These are phyloP conservation scores for Plectrocnemia conspersa DNA, from an alignment of 1,140 invertebrate species.

Conservation along the genomic window DNA sequence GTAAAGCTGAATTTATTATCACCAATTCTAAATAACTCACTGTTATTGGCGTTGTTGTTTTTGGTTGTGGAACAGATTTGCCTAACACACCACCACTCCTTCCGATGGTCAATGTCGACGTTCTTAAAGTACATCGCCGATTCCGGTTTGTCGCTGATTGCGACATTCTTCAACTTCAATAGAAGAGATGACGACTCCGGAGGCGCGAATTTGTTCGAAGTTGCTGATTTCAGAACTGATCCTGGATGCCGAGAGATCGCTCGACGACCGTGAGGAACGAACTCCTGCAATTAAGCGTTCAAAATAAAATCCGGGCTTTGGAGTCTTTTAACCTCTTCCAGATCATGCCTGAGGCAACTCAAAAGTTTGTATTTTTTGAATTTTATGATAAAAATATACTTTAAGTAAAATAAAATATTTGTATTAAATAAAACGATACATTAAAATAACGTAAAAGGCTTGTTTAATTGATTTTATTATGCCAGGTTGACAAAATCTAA, in stretches of 20 bases:
- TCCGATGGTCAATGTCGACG: conserved; percentile 34
- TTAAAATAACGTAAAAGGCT: not conserved
- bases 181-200: conserved; percentile 60
- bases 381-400: not conserved
- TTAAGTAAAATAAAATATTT: not conserved
- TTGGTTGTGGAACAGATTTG: conserved; percentile 50
- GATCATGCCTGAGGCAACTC: too few relatives aligned
- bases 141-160: conserved; percentile 59
- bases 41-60: too few relatives aligned
- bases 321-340: too few relatives aligned
- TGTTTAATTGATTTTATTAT: too few relatives aligned
- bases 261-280: conserved; percentile 81
- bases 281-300: conserved; percentile 66
- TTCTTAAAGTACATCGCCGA: conserved; percentile 38
- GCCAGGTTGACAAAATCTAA: not conserved
- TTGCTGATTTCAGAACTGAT: conserved; percentile 43
- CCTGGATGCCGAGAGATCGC: conserved; percentile 75
- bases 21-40: too few relatives aligned
- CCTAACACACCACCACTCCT: conserved; percentile 68
- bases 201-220: conserved; percentile 42
- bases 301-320: too few relatives aligned
- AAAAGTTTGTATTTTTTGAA: too few relatives aligned
- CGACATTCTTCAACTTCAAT: conserved; percentile 68
- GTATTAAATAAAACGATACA: conserved; percentile 4
- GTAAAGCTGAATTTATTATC: too few relatives aligned